Evolutionary conservation across 53 echinoderm and acorn worm species (phyloP).

Genomic region (Luidia sarsii): DNA sequence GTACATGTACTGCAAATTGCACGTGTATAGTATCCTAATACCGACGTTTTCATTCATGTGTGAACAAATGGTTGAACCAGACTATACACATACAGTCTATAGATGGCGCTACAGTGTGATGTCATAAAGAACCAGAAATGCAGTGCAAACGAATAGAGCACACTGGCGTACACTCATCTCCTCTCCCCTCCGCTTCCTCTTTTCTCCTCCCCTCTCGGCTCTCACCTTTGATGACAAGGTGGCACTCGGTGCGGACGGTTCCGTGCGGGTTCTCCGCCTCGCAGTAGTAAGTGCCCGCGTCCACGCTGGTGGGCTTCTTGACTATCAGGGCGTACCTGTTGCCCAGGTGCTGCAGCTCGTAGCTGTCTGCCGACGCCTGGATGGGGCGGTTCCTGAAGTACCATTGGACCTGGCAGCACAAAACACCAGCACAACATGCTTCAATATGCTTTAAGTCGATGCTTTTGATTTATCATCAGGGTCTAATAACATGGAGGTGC

Average conservation of each 20-base stretch:
- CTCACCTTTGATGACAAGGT: constrained; percentile 84
- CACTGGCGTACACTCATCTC: too few relatives aligned
- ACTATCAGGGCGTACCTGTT: constrained; percentile 84
- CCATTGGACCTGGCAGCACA: constrained; percentile 72
- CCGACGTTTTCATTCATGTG: too few relatives aligned
- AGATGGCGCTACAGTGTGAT: too few relatives aligned
- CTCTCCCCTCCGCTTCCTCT: too few relatives aligned
- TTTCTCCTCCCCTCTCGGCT: too few relatives aligned
- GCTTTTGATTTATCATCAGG: not conserved
- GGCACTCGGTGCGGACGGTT: constrained; percentile 75
- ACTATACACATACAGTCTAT: too few relatives aligned
- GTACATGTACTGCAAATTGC: too few relatives aligned
- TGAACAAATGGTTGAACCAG: too few relatives aligned
- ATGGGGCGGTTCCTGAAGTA: constrained; percentile 76
- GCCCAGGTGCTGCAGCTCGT: constrained; percentile 66
- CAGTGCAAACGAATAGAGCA: too few relatives aligned
- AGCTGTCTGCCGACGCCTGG: constrained; percentile 62
- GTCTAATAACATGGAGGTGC: not conserved
- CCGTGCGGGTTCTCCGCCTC: constrained; percentile 79
- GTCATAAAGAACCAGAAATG: too few relatives aligned
- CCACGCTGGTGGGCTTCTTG: constrained; percentile 68
- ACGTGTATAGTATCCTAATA: too few relatives aligned
- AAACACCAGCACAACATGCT: not conserved
- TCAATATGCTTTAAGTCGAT: constrained; percentile 3
- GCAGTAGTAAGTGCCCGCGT: constrained; percentile 87